A percentile compares a stretch with the other conserved stretches of the same genome.
phyloP scores from a whole-genome alignment of 2,113 vertebrate species.

The Hydropotes inermis region DNA sequence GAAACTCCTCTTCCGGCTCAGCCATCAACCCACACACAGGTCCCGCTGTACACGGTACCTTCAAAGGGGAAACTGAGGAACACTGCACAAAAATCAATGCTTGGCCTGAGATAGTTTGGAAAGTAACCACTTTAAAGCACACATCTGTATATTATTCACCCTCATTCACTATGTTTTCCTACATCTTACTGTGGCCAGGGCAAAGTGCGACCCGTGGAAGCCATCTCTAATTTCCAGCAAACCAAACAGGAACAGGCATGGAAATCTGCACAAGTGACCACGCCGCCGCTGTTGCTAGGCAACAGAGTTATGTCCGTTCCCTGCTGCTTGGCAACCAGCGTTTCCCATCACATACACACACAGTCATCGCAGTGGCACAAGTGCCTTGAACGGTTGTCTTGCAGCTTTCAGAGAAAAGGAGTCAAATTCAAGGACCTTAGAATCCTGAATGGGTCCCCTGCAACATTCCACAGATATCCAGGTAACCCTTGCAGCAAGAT shows the following conservation, averaged over 20 bases:
- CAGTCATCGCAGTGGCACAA: background rate
- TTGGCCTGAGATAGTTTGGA: background rate
- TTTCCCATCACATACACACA: constrained; percentile 48
- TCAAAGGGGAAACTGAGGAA: background rate
- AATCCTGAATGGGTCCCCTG: background rate
- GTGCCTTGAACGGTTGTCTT: constrained; percentile 40
- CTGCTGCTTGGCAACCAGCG: constrained; percentile 70
- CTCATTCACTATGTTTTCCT: background rate
- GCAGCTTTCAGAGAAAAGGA: background rate
- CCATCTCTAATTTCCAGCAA: constrained; percentile 40
- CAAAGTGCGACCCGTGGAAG: background rate
- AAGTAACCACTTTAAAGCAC: background rate
- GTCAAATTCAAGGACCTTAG: background rate
- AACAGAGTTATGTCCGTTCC: constrained; percentile 61
- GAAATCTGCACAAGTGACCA: constrained; percentile 61
- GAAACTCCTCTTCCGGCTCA: background rate
- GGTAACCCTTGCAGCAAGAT: background rate
- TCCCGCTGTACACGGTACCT: no score
- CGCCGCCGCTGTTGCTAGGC: constrained; percentile 69
- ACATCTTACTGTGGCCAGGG: background rate
- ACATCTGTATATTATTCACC: no score
- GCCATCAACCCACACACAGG: background rate
- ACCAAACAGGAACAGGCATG: constrained; percentile 40
- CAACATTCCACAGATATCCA: background rate
- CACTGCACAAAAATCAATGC: fast-evolving